A percentile compares a stretch with the other conserved stretches of the same genome.
Evolutionary conservation across 2,113 vertebrate species (phyloP).

Genomic region (Paramisgurnus dabryanus): DNA sequence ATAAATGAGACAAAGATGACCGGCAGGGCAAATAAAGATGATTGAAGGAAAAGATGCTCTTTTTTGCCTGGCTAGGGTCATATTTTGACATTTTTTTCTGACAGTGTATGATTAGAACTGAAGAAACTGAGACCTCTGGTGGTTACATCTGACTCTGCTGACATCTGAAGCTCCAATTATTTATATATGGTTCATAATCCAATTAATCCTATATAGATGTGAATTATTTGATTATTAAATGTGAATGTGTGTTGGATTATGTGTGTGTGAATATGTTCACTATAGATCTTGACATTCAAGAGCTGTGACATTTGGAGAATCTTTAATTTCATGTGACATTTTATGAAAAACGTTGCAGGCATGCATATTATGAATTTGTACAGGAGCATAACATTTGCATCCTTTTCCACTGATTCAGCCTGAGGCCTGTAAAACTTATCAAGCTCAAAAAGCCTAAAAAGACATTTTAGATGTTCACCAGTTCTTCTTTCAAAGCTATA

Average conservation of each 20-base stretch:
- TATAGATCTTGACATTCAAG: conserved; percentile 36
- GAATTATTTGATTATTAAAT: neutral
- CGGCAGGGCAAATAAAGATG: too few species aligned
- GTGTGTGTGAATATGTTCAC: conserved; percentile 11
- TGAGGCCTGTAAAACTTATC: neutral
- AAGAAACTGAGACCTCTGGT: neutral
- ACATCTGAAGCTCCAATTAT: neutral
- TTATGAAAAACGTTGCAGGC: conserved; percentile 2
- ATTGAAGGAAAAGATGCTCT: too few species aligned
- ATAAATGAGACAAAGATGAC: too few species aligned
- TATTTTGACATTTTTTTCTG: too few species aligned
- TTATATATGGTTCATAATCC: neutral
- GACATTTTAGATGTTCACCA: neutral
- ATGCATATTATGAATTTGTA: neutral
- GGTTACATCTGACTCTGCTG: neutral
- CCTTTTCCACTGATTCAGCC: neutral
- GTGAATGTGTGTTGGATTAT: conserved; percentile 19
- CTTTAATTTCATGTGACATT: conserved; percentile 38
- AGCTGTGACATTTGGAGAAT: conserved; percentile 13
- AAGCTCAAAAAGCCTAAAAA: neutral
- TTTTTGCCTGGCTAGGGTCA: too few species aligned
- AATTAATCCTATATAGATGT: neutral
- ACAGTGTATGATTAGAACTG: neutral
- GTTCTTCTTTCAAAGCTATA: neutral
- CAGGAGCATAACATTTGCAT: neutral